These are phyloP conservation scores for Ellobius talpinus DNA, from an alignment of 2,113 vertebrate genomes.

Conservation along the genomic window DNA sequence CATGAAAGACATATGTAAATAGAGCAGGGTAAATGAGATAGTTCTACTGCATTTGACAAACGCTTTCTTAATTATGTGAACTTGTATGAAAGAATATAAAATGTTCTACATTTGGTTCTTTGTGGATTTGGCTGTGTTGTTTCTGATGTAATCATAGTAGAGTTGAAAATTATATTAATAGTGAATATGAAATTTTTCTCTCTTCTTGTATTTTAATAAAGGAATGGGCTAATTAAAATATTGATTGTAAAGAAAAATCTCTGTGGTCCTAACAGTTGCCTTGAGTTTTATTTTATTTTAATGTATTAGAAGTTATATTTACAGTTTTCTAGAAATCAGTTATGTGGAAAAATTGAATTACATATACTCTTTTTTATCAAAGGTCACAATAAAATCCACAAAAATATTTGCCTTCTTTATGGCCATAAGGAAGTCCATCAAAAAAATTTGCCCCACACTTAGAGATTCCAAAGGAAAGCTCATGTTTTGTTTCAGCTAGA, in stretches of 20 bases:
- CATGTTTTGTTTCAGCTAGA: constrained; percentile 57
- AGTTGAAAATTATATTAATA: constrained; percentile 76
- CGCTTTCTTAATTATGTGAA: constrained; percentile 83
- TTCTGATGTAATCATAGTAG: constrained; percentile 70
- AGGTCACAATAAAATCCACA: constrained; percentile 4
- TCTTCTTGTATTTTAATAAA: constrained; percentile 75
- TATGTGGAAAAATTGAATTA: constrained; percentile 56
- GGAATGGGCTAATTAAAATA: constrained; percentile 74
- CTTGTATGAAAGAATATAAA: constrained; percentile 80
- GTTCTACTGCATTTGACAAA: constrained; percentile 82
- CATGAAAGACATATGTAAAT: constrained; percentile 85
- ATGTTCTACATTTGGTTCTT: constrained; percentile 71
- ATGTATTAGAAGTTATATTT: constrained; percentile 64
- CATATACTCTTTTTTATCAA: constrained; percentile 49
- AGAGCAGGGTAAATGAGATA: constrained; percentile 82
- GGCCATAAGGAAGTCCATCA: not conserved
- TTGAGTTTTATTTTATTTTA: constrained; percentile 67
- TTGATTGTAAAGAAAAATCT: constrained; percentile 64
- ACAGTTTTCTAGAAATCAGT: constrained; percentile 42
- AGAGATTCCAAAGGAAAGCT: constrained; percentile 42
- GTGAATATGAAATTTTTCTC: constrained; percentile 70
- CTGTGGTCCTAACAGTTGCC: constrained; percentile 13
- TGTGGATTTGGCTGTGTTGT: constrained; percentile 72
- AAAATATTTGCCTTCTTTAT: constrained; percentile 22
- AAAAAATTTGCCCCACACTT: not conserved